A percentile compares a stretch with the other conserved stretches of the same genome.
phyloP scores from a whole-genome alignment of 2,888 invertebrate genomes.

The Cylindroiulus punctatus region DNA sequence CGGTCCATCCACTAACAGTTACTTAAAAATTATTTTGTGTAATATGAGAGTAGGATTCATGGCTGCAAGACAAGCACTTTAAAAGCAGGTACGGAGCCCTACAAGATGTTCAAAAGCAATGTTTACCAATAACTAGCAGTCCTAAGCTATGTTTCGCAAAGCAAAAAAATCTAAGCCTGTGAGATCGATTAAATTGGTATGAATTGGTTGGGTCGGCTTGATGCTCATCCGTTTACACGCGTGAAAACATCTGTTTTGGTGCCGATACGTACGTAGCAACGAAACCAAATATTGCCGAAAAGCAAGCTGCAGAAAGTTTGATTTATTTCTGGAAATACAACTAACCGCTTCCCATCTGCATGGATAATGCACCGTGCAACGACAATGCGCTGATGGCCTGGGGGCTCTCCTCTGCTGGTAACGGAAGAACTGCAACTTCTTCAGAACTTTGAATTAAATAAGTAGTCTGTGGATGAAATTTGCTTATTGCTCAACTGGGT shows the following conservation, averaged over 20 bases:
- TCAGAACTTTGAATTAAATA: neutral
- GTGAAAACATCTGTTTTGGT: conserved; percentile 8
- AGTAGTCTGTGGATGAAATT: neutral
- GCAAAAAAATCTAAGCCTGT: neutral
- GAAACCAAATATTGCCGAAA: neutral
- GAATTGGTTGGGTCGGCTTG: neutral
- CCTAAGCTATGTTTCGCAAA: neutral
- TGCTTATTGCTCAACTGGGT: neutral
- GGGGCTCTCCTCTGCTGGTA: neutral
- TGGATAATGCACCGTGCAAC: conserved; percentile 9
- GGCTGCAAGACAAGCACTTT: too few relatives aligned
- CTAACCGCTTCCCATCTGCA: conserved; percentile 8
- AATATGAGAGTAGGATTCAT: too few relatives aligned
- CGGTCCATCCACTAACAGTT: too few relatives aligned
- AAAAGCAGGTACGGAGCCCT: too few relatives aligned
- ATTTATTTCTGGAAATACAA: neutral
- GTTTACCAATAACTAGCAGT: neutral
- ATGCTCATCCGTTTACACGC: neutral
- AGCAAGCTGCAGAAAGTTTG: neutral
- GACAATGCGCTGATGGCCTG: neutral
- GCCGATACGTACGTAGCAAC: neutral
- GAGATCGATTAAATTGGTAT: neutral
- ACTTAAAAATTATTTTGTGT: too few relatives aligned
- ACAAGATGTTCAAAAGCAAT: neutral
- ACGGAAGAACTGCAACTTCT: neutral